phyloP scores from a whole-genome alignment of 1,140 invertebrate genomes.

The Drepana arcuata region DNA sequence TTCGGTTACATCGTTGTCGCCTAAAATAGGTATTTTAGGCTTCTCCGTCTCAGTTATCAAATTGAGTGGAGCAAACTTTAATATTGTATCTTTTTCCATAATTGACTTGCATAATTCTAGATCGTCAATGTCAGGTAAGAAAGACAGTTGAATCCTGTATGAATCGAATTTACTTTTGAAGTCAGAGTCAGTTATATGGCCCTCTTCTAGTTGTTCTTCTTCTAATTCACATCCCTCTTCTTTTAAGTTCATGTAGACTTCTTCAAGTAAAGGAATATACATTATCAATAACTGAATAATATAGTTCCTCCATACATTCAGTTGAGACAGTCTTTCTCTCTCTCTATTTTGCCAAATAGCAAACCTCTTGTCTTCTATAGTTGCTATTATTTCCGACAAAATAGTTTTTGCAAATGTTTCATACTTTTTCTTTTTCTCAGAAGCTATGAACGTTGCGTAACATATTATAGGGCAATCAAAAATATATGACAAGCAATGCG shows the following conservation, averaged over 20 bases:
- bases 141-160: too few relatives aligned
- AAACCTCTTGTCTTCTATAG: constrained; percentile 47
- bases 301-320: constrained; percentile 35
- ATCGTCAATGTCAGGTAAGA: too few relatives aligned
- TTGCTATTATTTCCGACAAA: constrained; percentile 52
- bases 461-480: constrained; percentile 40
- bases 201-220: too few relatives aligned
- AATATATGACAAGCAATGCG: constrained; percentile 50
- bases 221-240: too few relatives aligned
- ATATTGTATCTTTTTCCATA: too few relatives aligned
- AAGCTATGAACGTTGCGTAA: constrained; percentile 31
- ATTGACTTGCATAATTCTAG: too few relatives aligned
- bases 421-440: constrained; percentile 45
- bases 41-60: constrained; percentile 18
- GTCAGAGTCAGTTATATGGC: too few relatives aligned
- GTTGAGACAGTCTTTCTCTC: constrained; percentile 27
- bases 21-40: constrained; percentile 36
- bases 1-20: constrained; percentile 47
- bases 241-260: constrained; percentile 4
- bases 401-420: constrained; percentile 39
- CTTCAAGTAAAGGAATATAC: constrained; percentile 28
- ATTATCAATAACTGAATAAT: constrained; percentile 19
- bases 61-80: too few relatives aligned
- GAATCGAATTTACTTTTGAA: too few relatives aligned
- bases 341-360: constrained; percentile 39